Evolutionary conservation across 2,113 vertebrate species (phyloP), one percentile per base, ranked within the genome.

Genomic region (Engraulis encrasicolus): DNA sequence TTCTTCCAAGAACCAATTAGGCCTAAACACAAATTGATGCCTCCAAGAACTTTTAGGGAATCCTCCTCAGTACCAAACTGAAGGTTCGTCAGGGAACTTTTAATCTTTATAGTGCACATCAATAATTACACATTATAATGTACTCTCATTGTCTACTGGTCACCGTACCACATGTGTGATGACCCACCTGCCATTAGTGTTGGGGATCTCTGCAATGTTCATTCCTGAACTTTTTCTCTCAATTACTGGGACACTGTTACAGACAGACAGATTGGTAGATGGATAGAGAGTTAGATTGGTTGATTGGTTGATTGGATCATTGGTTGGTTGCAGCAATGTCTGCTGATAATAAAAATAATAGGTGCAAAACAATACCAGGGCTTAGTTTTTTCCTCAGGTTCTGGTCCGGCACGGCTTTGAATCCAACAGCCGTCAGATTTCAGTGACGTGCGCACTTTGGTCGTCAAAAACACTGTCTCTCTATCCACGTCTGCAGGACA

Each of bases 381-480:
- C n/a, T 78, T 34, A 31, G 66, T 23, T 0, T 84, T 71, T 20
- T 52, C 34, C 6, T 74, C 48, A 6, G 80, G 37, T 6, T 82
- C 48, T 54, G 34, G 6, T 17, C 27, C 31, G 27, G 0, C 1
- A 6, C 4, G 49, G 2, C 12, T 84, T 0, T 88, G 82, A 79
- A 94, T 93, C 93, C 92, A 93, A 20, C 91, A 88, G 86, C 23
- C 37, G 1, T 93, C 92, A 0, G 83, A 83, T 83, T 90, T 94
- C 66, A 91, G 7, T 5, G 81, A 0, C 1, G 71, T 89, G 23
- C 88, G 81, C 40, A 93, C 88, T 80, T 80, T 87, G 38, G 81
- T 89, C 36, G 83, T 85, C 82, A 54, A 34, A n/a, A 92, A 71
- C 52, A 93, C 91, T 31, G 66, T 19, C 17, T 20, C 17, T 85